Evolutionary conservation across 2,888 invertebrate genomes (phyloP).

Genomic region (Synergus laeviventris): DNA sequence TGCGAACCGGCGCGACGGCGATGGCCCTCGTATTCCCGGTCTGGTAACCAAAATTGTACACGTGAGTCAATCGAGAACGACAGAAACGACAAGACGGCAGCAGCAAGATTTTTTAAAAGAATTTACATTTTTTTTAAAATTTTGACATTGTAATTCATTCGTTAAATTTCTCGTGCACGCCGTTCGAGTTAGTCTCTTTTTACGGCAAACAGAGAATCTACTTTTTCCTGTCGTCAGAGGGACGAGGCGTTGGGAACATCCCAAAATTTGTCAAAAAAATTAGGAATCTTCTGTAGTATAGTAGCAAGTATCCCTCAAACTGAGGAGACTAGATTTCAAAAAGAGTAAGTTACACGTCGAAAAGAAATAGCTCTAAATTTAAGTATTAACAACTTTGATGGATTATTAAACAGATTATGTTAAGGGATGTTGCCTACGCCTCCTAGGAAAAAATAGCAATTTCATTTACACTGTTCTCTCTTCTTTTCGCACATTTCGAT

Average conservation of each 20-base stretch:
- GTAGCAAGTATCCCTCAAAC: neutral
- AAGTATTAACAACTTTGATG: neutral
- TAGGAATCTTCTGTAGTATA: neutral
- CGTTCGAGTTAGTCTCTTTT: conserved; percentile 35
- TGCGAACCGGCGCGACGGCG: conserved; percentile 90
- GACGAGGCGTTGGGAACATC: conserved; percentile 35
- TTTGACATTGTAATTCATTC: conserved; percentile 41
- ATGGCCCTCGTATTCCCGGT: conserved; percentile 88
- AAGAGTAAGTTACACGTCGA: neutral
- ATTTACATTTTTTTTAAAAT: conserved; percentile 27
- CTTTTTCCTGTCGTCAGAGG: conserved; percentile 41
- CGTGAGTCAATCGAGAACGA: conserved; percentile 56
- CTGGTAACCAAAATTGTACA: conserved; percentile 77
- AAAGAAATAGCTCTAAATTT: too few species aligned
- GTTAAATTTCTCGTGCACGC: conserved; percentile 41
- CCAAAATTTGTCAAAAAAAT: neutral
- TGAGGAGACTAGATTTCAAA: neutral
- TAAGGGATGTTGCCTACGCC: conserved; percentile 31
- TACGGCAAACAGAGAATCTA: conserved; percentile 41
- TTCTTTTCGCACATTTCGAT: conserved; percentile 13
- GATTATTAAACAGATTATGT: neutral
- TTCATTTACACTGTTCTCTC: neutral
- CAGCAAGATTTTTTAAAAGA: conserved; percentile 39
- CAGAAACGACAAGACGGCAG: conserved; percentile 60
- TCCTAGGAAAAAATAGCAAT: conserved; percentile 22